Evolutionary conservation across 2,797 vertebrate genomes (phyloP).

Genomic region (Ctenopoma multispine): DNA sequence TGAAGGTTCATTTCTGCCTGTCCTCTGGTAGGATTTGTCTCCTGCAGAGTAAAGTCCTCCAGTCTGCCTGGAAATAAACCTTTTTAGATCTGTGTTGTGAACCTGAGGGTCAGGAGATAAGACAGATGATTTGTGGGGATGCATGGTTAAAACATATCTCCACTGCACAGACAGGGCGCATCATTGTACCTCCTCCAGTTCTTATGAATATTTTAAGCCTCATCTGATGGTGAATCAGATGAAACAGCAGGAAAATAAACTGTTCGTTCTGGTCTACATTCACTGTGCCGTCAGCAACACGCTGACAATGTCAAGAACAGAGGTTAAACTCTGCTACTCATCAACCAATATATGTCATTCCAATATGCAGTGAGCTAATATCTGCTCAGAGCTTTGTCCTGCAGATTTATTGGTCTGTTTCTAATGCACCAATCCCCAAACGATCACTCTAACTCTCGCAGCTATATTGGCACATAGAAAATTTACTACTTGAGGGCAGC

Average conservation of each 20-base stretch:
- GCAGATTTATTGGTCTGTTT: too few species aligned
- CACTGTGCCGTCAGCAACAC: not conserved
- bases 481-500: too few species aligned
- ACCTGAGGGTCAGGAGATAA: constrained; percentile 45
- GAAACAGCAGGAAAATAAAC: constrained; percentile 11
- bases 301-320: not conserved
- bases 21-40: constrained; percentile 48
- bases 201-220: constrained; percentile 15
- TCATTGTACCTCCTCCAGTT: constrained; percentile 18
- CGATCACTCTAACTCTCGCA: too few species aligned
- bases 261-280: not conserved
- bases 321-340: not conserved
- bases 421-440: too few species aligned
- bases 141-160: constrained; percentile 41
- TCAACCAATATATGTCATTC: too few species aligned
- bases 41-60: constrained; percentile 34
- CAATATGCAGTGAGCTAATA: too few species aligned
- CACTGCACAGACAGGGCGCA: constrained; percentile 23
- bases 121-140: constrained; percentile 34
- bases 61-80: constrained; percentile 37
- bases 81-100: constrained; percentile 31
- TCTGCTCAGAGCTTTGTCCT: too few species aligned
- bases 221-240: constrained; percentile 22
- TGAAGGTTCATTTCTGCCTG: constrained; percentile 19
- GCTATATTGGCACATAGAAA: too few species aligned